Percentiles rank a stretch among this genome's conserved stretches.
Evolutionary conservation across 23 tunicate species (phyloP).

Genomic region (Pegea sp.): DNA sequence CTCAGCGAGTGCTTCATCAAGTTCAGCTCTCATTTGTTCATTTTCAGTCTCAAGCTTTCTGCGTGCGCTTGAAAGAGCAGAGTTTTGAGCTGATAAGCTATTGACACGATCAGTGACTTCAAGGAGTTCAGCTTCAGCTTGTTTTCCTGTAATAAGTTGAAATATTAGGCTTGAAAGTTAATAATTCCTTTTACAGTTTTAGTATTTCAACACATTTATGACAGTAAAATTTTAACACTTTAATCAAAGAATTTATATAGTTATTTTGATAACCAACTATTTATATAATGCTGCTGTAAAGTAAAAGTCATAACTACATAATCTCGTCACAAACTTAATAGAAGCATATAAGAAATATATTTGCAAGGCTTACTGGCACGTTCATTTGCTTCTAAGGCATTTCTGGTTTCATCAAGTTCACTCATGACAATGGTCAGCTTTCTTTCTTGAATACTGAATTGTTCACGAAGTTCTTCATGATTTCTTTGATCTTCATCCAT

Average conservation of each 20-base stretch:
- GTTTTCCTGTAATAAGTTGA: conserved; percentile 82
- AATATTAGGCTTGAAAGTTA: too few species aligned
- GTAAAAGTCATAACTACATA: not conserved
- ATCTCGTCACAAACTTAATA: not conserved
- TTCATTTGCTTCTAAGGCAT: conserved; percentile 77
- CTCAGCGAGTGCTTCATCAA: conserved; percentile 87
- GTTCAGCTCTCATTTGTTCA: conserved; percentile 70
- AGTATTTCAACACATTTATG: too few species aligned
- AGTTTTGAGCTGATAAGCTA: conserved; percentile 78
- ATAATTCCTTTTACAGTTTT: not conserved
- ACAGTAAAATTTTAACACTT: too few species aligned
- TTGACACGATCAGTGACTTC: conserved; percentile 85
- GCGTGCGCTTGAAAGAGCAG: conserved; percentile 64
- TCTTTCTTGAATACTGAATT: conserved; percentile 83
- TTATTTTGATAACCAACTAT: too few species aligned
- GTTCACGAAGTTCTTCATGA: conserved; percentile 88
- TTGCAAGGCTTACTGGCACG: conserved; percentile 58
- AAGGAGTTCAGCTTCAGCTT: conserved; percentile 87
- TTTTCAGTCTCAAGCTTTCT: conserved; percentile 89
- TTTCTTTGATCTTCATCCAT: conserved; percentile 96
- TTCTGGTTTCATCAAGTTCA: conserved; percentile 69
- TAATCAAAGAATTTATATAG: too few species aligned
- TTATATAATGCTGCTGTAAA: not conserved
- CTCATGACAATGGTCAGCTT: conserved; percentile 48
- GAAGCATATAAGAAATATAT: not conserved